phyloP scores from a whole-genome alignment of 2,797 vertebrate genomes.

The Echiichthys vipera region DNA sequence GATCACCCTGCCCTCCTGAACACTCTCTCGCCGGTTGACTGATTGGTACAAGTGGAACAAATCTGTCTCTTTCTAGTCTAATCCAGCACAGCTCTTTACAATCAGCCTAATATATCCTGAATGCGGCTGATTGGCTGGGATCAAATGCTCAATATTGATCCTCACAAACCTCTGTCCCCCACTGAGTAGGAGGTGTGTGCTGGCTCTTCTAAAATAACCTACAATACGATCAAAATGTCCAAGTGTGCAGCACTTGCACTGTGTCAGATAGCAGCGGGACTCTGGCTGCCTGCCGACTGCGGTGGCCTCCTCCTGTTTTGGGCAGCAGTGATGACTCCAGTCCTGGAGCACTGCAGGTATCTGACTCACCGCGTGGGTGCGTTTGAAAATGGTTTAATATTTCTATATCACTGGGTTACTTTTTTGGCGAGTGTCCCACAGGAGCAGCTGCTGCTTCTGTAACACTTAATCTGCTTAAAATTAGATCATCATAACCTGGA shows the following conservation, averaged over 20 bases:
- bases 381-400: constrained; percentile 2
- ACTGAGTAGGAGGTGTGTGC: background rate
- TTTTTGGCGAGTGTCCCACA: background rate
- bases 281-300: background rate
- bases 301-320: background rate
- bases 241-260: background rate
- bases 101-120: background rate
- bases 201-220: background rate
- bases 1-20: constrained; percentile 63
- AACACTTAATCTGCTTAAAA: constrained; percentile 46
- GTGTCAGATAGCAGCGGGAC: background rate
- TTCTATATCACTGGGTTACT: no score
- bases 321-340: background rate
- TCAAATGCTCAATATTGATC: background rate
- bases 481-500: constrained; percentile 20
- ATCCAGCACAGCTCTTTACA: constrained; percentile 19
- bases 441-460: background rate
- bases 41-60: constrained; percentile 55
- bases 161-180: no score
- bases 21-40: constrained; percentile 49
- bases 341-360: background rate
- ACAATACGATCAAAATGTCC: background rate
- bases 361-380: constrained; percentile 1
- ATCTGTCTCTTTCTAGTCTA: constrained; percentile 27
- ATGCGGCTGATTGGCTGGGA: background rate